Evolutionary conservation across 2,888 invertebrate genomes (phyloP), one percentile per base, ranked within the genome.

Genomic region (Pseudoips prasinana): DNA sequence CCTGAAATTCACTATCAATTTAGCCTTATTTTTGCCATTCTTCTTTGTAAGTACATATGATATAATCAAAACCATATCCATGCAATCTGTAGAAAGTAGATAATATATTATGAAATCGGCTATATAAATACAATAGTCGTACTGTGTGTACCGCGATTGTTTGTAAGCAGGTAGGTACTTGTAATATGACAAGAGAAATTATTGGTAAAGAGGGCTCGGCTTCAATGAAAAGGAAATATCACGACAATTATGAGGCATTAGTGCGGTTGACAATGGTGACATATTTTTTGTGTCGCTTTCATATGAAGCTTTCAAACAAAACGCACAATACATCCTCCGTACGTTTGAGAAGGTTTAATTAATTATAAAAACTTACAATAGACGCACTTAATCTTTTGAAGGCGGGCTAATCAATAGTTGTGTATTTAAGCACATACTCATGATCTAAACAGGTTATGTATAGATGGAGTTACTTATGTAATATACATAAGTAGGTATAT

Each of bases 181-280:
- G 64, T 70, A 73, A 71, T 74, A 73, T 76, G 72, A 77, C 71
- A 73, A 73, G 73, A 72, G 71, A 77, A 76, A 77, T 78, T 75
- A 77, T 78, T 70, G 67, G 66, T 73, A 66, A 71, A 67, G 62
- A 65, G 64, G 63, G 63, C 61, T 50, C 44, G 31, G 51, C 48
- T 76, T 49, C 72, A 84, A 82, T 80, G 72, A 69, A 76, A 73
- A 84, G 83, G 78, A 85, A 85, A 83, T 79, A 75, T 75, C 67
- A 75, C 72, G 68, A 80, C 81, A 80, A 81, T 80, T 82, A 81
- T 75, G 74, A 79, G 63, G 74, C 71, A 78, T 75, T 78, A 72
- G 70, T 65, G 59, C 55, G 53, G 53, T 64, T 64, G 65, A 83
- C 78, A 81, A 81, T 76, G 74, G 75, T 64, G 78, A 74, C 76